These are phyloP conservation scores for Sceloporus tristichus DNA, from an alignment of 2,113 vertebrate genomes.

Conservation along the genomic window DNA sequence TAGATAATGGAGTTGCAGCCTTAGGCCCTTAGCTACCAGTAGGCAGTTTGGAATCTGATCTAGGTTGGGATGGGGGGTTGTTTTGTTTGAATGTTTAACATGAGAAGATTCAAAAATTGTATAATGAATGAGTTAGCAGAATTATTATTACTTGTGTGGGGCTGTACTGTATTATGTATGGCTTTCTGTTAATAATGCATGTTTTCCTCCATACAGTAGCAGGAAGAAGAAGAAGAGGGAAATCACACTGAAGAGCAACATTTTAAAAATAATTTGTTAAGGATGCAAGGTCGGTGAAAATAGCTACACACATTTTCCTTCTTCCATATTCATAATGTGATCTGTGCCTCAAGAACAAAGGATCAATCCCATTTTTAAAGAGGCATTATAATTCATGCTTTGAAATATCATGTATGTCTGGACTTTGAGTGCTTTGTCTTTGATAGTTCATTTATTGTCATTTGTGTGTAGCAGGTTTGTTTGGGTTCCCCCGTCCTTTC, in stretches of 20 bases:
- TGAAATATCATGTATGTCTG: conserved; percentile 62
- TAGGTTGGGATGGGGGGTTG: not conserved
- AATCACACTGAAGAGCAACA: conserved; percentile 52
- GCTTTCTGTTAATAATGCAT: conserved; percentile 67
- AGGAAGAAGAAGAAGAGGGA: conserved; percentile 51
- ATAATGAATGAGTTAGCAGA: conserved; percentile 20
- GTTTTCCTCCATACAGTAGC: conserved; percentile 40
- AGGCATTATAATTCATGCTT: conserved; percentile 58
- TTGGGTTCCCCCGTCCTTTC: conserved; percentile 43
- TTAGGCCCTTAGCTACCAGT: not conserved
- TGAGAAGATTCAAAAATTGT: conserved; percentile 13
- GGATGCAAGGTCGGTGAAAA: conserved; percentile 59
- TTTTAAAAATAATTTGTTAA: conserved; percentile 66
- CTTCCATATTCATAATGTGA: conserved; percentile 68
- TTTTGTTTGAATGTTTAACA: conserved; percentile 12
- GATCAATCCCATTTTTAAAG: conserved; percentile 58
- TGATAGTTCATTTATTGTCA: conserved; percentile 56
- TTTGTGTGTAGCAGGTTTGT: conserved; percentile 38
- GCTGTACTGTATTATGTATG: conserved; percentile 51
- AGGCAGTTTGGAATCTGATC: not conserved
- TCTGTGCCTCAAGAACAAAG: conserved; percentile 65
- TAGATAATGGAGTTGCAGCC: not conserved
- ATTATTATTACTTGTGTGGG: conserved; percentile 50
- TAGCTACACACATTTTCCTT: conserved; percentile 41
- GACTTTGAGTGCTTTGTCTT: conserved; percentile 63